phyloP scores from a whole-genome alignment of 1,140 invertebrate species.

The Eufriesea mexicana region DNA sequence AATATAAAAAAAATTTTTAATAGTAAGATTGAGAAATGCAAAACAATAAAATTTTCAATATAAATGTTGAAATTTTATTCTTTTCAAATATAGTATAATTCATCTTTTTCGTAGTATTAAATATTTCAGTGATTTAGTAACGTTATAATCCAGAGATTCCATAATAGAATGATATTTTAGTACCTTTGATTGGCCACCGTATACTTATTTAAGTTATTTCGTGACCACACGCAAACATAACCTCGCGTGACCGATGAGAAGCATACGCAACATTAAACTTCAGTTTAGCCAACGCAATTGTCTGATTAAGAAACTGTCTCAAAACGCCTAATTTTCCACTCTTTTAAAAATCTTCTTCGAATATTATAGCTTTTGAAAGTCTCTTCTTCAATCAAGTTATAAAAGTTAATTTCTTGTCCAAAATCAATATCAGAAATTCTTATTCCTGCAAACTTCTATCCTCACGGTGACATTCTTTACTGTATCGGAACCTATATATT shows the following conservation, averaged over 20 bases:
- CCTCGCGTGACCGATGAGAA: background rate
- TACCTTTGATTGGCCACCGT: background rate
- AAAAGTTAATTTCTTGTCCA: background rate
- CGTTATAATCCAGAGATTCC: background rate
- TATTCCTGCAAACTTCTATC: background rate
- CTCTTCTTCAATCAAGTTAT: background rate
- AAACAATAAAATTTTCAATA: too few species aligned
- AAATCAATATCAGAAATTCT: background rate
- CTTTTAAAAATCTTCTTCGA: background rate
- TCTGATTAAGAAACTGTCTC: background rate
- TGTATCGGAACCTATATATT: conserved; percentile 3
- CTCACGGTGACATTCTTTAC: background rate
- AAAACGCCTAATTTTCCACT: background rate
- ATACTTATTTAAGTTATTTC: background rate
- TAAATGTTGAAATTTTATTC: too few species aligned
- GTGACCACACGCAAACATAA: background rate
- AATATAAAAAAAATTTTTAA: too few species aligned
- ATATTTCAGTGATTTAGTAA: background rate
- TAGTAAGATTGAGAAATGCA: too few species aligned
- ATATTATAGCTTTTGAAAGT: background rate
- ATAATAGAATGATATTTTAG: background rate
- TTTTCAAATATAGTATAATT: background rate
- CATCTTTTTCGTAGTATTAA: background rate
- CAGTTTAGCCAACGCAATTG: background rate
- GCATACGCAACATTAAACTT: background rate